Conservation (phyloP, 2,797 vertebrate species). For the Enteromius mattozi region DNA sequence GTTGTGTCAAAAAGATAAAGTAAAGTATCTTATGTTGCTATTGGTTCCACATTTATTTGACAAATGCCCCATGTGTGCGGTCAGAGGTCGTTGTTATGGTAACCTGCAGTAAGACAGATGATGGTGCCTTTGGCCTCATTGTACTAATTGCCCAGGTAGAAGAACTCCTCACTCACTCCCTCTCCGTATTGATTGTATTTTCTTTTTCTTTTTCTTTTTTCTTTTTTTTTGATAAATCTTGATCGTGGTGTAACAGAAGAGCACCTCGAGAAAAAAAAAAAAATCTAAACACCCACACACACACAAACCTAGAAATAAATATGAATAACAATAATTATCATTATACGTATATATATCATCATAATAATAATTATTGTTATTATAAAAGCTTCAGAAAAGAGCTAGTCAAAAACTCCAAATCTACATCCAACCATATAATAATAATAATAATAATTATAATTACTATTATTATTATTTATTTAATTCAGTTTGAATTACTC, state of each 20-base stretch:
- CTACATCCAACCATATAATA: not conserved
- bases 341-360: no score
- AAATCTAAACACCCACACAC: not conserved
- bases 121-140: slow-evolving; percentile 53
- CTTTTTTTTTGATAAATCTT: slow-evolving; percentile 53
- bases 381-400: not conserved
- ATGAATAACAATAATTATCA: not conserved
- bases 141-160: slow-evolving; percentile 63
- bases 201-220: no score
- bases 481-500: slow-evolving; percentile 17
- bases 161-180: slow-evolving; percentile 46
- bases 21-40: not conserved
- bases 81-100: slow-evolving; percentile 57
- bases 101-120: slow-evolving; percentile 57
- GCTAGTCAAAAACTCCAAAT: not conserved
- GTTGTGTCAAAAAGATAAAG: not conserved
- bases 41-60: slow-evolving; percentile 36
- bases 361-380: no score
- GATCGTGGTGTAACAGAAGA: slow-evolving; percentile 43
- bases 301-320: not conserved
- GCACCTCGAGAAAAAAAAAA: slow-evolving; percentile 22
- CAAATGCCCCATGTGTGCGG: slow-evolving; percentile 28
- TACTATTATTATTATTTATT: not conserved
- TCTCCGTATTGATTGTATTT: slow-evolving; percentile 59
- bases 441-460: not conserved